Base-by-base conservation (phyloP, 2,797 vertebrate genomes). In the Eulemur rubriventer region DNA sequence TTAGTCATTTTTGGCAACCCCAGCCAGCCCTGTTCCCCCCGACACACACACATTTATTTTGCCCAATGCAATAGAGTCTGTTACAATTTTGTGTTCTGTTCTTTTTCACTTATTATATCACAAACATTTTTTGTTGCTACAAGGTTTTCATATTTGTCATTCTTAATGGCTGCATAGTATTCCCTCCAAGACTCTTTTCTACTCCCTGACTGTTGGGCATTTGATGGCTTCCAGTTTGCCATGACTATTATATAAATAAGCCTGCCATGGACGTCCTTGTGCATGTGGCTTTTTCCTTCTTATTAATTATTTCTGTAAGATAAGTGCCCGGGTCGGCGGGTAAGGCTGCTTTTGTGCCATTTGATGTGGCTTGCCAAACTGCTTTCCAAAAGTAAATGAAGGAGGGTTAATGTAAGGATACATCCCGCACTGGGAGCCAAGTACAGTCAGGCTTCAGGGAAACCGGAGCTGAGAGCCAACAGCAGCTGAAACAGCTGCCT, bases 151-250 rank as follows among this genome's bases (percentile, higher is more conserved):
- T 65, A 33, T 18, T 61, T 91, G 59, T 80, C 96, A 87, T 93
- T 97, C 94, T 97, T 98, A 96, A 94, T 93, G 95, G 83, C 96
- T 97, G 91, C 48, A 28, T 98, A 97, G 65, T 98, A 98, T 96
- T 98, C 96, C 97, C 38, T 52, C 57, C 33, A 7, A 6, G 84
- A 78, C 35, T 72, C 35, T 46, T 63, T 67, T 33, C 89, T 80
- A 17, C 57, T 92, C 57, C 63, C 67, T 82, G 57, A 82, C 75
- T 33, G 0, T 24, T 2, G 24, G 30, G 63, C 26, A 4, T 92
- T 75, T 73, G 84, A 88, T 65, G 95, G 11, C 33, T 70, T 91
- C 94, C 78, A 65, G 50, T 78, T 65, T 89, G 43, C 63, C 85
- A n/a, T 95, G 82, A 46, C 86, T 70, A 76, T 59, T 59, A 59